Evolutionary conservation across 2,113 vertebrate species (phyloP), one percentile per base, ranked within the genome.

Genomic region (Heterocephalus glaber): DNA sequence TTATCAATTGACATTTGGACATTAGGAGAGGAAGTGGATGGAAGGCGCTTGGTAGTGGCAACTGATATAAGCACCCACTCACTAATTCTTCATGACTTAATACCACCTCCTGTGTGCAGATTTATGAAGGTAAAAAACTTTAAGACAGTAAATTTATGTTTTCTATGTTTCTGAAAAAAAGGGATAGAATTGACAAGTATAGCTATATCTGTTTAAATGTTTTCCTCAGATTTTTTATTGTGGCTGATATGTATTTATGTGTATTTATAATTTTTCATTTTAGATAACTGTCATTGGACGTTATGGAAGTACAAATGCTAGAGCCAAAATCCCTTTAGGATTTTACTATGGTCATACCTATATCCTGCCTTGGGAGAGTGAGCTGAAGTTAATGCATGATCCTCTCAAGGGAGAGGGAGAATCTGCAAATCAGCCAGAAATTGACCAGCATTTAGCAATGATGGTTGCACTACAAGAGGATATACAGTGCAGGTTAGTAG

Each of bases 1-100:
- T 98, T 99, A 94, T 99, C 99, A 94, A 99, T 99, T 96, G 99
- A 99, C 97, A 99, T 99, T 98, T 99, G 99, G 99, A 99, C 99
- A 6, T 99, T 99, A 96, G 99, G 99, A 17, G 99, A 99, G 97
- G 99, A 99, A 97, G 99, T 99, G 94, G 99, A 99, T 92, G 99
- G 99, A 79, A 99, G 99, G 72, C 98, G 99, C 81, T 98, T 99
- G 87, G 99, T 99, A 26, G 99, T 99, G 76, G 99, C 99, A 93
- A 99, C 99, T 5, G 99, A 99, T 97, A 99, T 99, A 97, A 99
- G 99, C 98, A 99, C 99, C 5, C 99, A 99, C 98, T 99, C 99
- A 1, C 98, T 99, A 54, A 99, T 99, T 97, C 98, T 99, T 80
- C 99, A 99, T 87, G 99, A 99, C 98, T 98, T 99, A 97, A 98